Evolutionary conservation across 2,113 vertebrate species (phyloP), one percentile per base, ranked within the genome.

Genomic region (Callopanchax toddi): DNA sequence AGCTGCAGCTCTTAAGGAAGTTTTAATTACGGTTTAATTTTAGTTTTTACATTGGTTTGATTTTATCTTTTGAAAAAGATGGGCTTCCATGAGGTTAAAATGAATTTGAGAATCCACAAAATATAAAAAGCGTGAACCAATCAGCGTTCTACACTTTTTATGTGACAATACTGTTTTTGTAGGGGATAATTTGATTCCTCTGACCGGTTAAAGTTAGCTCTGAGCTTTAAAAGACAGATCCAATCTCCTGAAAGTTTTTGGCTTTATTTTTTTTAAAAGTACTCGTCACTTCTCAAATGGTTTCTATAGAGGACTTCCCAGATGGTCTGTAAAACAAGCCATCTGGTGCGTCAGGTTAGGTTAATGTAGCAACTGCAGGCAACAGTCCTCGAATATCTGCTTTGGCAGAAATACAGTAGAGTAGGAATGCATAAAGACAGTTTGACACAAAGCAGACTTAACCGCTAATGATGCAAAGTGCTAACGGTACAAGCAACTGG

Each of bases 361-460:
- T 64, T 57, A 44, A 59, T 18, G 2, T 42, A 34, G 15, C 25
- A 51, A 52, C 65, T 50, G 23, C 18, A 61, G 51, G 16, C 46
- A 44, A 48, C 18, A 25, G 18, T 29, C 6, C n/a, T 15, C 3
- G 10, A 60, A 32, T 18, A 50, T 46, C 50, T 50, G n/a, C 58
- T 43, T 29, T 42, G 11, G 56, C 53, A 72, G 46, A 62, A 56
- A 51, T 20, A 21, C 7, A 23, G 21, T 17, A 66, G 32, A 1
- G 48, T 8, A 60, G 16, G 18, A 29, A 60, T 25, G 37, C 15
- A 8, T 12, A 4, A 0, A 29, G 29, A 32, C n/a, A 37, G 18
- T 29, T 7, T 23, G 36, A 59, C 37, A 36, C 42, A n/a, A 23
- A 3, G 0, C 18, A 11, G 45, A 60, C 43, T 36, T 18, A 13